A percentile compares a stretch with the other conserved stretches of the same genome.
Evolutionary conservation across 2,113 vertebrate genomes (phyloP).

Genomic region (Labeo catla): DNA sequence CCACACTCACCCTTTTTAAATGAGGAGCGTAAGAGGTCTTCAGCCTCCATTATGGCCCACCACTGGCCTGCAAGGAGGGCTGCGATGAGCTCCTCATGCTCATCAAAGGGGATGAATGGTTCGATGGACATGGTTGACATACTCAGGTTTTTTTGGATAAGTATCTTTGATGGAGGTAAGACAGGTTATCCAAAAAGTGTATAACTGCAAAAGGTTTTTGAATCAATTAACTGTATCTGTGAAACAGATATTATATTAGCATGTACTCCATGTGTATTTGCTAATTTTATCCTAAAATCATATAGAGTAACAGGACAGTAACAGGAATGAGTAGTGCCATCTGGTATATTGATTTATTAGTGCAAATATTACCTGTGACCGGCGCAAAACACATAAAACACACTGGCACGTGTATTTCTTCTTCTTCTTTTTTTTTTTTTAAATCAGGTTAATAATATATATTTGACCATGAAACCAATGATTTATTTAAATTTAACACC

Average conservation of each 20-base stretch:
- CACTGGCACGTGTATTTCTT: no score
- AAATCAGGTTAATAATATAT: no score
- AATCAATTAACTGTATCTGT: neutral
- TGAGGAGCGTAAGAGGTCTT: neutral
- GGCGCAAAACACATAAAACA: no score
- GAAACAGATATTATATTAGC: neutral
- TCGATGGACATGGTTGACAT: neutral
- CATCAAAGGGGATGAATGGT: neutral
- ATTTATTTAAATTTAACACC: no score
- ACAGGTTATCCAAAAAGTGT: neutral
- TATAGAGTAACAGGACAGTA: no score
- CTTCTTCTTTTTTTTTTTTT: no score
- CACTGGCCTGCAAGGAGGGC: neutral
- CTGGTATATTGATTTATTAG: no score
- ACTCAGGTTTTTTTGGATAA: neutral
- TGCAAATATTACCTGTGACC: no score
- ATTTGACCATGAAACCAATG: no score
- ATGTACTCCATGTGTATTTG: no score
- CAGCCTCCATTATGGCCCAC: neutral
- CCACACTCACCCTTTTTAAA: neutral
- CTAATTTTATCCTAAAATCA: no score
- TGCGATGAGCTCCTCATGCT: neutral
- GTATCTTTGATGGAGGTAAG: neutral
- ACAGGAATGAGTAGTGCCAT: no score
- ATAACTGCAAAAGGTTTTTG: neutral